Conservation (phyloP, 2,888 invertebrate species). For the Syrista parreyssii region DNA sequence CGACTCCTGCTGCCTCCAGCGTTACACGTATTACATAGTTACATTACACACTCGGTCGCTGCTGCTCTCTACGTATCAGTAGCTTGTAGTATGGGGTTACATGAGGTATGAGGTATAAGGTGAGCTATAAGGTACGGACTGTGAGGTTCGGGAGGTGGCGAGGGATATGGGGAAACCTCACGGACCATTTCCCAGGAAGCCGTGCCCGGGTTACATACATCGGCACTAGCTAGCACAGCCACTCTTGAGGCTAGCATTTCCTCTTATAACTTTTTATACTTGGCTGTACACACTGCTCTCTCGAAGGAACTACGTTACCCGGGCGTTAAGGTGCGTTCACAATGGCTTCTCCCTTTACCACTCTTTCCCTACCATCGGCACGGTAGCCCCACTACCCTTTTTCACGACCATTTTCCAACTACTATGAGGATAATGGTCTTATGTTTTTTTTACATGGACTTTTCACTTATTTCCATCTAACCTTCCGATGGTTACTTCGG, state of each 20-base stretch:
- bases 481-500: not conserved
- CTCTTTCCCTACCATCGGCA: not conserved
- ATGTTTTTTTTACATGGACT: not conserved
- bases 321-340: not conserved
- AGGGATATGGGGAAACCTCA: slow-evolving; percentile 21
- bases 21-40: not conserved
- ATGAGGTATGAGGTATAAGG: not conserved
- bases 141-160: not conserved
- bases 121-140: not conserved
- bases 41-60: slow-evolving; percentile 4
- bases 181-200: slow-evolving; percentile 45
- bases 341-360: not conserved
- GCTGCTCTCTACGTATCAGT: not conserved
- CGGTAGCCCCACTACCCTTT: not conserved
- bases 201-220: slow-evolving; percentile 32
- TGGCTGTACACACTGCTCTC: not conserved
- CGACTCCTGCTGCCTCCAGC: not conserved
- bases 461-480: not conserved
- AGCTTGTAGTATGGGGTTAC: not conserved
- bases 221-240: not conserved
- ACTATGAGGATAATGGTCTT: not conserved
- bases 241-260: not conserved
- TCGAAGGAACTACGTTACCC: not conserved
- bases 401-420: not conserved
- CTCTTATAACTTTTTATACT: not conserved